Base-by-base conservation (phyloP, 2,113 vertebrate species). In the Todiramphus saurophagus region DNA sequence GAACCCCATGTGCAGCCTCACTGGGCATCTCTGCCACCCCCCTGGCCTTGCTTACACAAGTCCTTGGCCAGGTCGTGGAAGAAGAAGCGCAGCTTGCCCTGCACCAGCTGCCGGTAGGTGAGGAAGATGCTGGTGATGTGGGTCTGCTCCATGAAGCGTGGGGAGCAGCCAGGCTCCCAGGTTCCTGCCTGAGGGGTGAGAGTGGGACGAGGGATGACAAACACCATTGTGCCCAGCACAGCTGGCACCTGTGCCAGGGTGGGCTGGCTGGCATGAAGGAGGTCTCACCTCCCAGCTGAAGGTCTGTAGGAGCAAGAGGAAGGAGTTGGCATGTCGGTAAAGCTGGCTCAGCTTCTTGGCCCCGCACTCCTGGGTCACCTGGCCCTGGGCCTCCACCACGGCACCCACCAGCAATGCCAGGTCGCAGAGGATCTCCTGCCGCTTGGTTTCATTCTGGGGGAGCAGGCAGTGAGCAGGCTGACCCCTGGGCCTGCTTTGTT, bases 41-140 rank as follows among this genome's bases (percentile, higher is more conserved):
- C 48, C 15, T 63, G 62, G 21, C 70, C 41, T 39, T 25, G 66
- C 18, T 82, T 33, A 55, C 96, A 97, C 11, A 18, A 85, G 35
- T 87, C 89, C 41, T 73, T 92, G 66, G 91, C 89, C 90, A 97
- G 25, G 55, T 97, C 96, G 0, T 93, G 46, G 66, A 98, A 96
- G 88, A 98, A 97, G 96, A 98, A 98, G 67, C 87, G 95, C 88
- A 98, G 53, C 79, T 98, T 98, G 91, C 98, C 98, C 89, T 97
- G 96, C 30, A 98, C 91, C 59, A 98, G 96, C 41, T 96, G 94
- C 27, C 94, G 96, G 78, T 98, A 98, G 78, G 70, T 97, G 96
- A 97, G 78, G 95, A 98, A 98, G 75, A 98, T 96, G 59, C 85
- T 77, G 9, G 39, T 62, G 91, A 97, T 5, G 4, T 97, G 93